These are phyloP conservation scores for Trissolcus basalis DNA, from an alignment of 1,140 invertebrate species.

Conservation along the genomic window DNA sequence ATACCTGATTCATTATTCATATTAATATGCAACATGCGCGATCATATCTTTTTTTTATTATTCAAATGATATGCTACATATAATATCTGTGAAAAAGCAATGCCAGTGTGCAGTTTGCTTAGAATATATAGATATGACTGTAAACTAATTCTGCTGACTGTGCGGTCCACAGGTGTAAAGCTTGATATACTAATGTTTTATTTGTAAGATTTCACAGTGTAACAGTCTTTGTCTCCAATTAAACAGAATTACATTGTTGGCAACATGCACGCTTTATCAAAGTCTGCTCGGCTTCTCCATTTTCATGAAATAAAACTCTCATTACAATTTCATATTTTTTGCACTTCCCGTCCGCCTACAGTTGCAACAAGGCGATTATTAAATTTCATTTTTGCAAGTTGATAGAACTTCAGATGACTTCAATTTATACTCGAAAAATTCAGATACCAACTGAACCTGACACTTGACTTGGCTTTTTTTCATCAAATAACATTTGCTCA, in stretches of 20 bases:
- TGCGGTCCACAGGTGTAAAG: slow-evolving; percentile 34
- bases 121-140: slow-evolving; percentile 40
- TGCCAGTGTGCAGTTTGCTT: slow-evolving; percentile 14
- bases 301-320: slow-evolving; percentile 42
- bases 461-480: too few relatives aligned
- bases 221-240: slow-evolving; percentile 37
- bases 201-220: slow-evolving; percentile 36
- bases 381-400: slow-evolving; percentile 42
- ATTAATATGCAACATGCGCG: not conserved
- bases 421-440: too few relatives aligned
- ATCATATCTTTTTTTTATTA: slow-evolving; percentile 22
- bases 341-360: slow-evolving; percentile 27
- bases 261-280: slow-evolving; percentile 44
- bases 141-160: slow-evolving; percentile 53
- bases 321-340: slow-evolving; percentile 44
- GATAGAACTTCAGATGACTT: not conserved
- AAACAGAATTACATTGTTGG: slow-evolving; percentile 34
- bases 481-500: too few relatives aligned
- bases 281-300: slow-evolving; percentile 27
- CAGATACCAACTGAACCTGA: too few relatives aligned
- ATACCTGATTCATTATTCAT: slow-evolving; percentile 15
- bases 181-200: slow-evolving; percentile 24
- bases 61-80: slow-evolving; percentile 6
- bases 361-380: slow-evolving; percentile 38
- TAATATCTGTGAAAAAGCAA: slow-evolving; percentile 11